These are phyloP conservation scores for Channa argus DNA, from an alignment of 2,113 vertebrate species.

Conservation along the genomic window DNA sequence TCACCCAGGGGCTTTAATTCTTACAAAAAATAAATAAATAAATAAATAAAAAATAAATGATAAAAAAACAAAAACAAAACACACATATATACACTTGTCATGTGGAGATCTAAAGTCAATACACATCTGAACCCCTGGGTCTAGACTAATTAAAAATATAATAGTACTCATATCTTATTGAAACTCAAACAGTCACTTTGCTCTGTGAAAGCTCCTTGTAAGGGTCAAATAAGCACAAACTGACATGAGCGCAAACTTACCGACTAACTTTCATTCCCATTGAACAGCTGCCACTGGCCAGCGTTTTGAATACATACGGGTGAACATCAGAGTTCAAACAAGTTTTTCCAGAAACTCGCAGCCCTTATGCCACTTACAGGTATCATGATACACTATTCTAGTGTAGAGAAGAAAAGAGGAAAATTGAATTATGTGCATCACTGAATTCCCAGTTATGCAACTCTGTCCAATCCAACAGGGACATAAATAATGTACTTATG, in stretches of 20 bases:
- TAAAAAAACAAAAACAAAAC: neutral
- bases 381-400: too few relatives aligned
- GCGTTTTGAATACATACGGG: too few relatives aligned
- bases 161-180: neutral
- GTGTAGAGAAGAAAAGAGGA: too few relatives aligned
- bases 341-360: too few relatives aligned
- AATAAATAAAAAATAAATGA: neutral
- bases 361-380: too few relatives aligned
- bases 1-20: neutral
- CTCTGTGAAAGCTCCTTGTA: constrained; percentile 1
- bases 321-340: too few relatives aligned
- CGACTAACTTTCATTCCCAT: neutral
- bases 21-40: neutral
- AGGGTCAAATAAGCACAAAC: constrained; percentile 16
- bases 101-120: constrained; percentile 26
- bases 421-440: too few relatives aligned
- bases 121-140: neutral
- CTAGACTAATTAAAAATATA: constrained; percentile 16
- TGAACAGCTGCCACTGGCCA: too few relatives aligned
- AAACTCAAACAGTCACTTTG: constrained; percentile 1
- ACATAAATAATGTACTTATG: too few relatives aligned
- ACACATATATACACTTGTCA: neutral
- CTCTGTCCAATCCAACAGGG: too few relatives aligned
- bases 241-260: neutral
- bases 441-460: too few relatives aligned